Base-by-base conservation (phyloP, 2,797 vertebrate species). In the Pelobates cultripes region DNA sequence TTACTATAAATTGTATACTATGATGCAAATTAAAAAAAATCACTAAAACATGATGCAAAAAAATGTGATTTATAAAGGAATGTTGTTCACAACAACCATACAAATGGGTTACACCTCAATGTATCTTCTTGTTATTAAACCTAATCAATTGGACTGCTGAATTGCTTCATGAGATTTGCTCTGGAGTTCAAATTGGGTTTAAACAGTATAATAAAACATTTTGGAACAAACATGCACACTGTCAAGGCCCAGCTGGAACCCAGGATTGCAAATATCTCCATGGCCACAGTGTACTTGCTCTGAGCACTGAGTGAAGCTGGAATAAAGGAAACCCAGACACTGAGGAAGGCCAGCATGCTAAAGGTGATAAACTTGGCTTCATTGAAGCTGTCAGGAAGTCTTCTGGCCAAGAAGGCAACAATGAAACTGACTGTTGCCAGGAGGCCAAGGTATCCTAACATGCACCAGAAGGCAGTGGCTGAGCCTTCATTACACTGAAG, bases 291-390 rank as follows among this genome's bases (percentile, higher is more conserved):
- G 14, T 73, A 73, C 43, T 70, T 77, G 17, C 83, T 78, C 12
- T 64, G 55, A 4, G 83, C 41, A 73, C 83, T 84, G n/a, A 80
- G 78, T 9, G 70, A 85, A 3, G 80, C 70, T 4, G 84, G 80
- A 14, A 85, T 70, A 70, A 43, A 85, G 8, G 81, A 80, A 3
- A 85, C n/a, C 85, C 81, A 85, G 28, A 85, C 81, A 68, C 68
- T 76, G 55, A 82, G 77, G n/a, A 81, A 85, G 70, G 80, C 75
- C 71, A 85, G 8, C 81, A 85, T 86, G 57, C 84, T 85, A 55
- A 86, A 86, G 0, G 81, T 85, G 44, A 85, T 85, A 41, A 73
- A 73, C 44, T 78, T 76, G 8, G 80, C 80, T 57, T 82, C 80
- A 43, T 82, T 82, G 8, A 84, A 86, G 9, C 43, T 85, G 15